Conservation (phyloP, 2,797 vertebrate species). For the Anabacerthia variegaticeps region DNA sequence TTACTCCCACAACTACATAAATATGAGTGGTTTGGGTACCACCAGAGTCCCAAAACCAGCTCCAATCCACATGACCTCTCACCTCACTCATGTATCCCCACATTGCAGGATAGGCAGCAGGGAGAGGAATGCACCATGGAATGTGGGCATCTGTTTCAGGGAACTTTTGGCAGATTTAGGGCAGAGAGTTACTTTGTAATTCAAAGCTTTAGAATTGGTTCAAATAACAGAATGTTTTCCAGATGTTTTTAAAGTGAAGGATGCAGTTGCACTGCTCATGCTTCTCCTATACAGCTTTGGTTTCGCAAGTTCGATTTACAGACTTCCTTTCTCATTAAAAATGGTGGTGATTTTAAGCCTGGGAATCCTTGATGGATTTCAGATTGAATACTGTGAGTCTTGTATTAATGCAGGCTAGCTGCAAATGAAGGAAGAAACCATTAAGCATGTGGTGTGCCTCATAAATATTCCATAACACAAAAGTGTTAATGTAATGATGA, state of each 20-base stretch:
- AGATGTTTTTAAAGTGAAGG: neutral
- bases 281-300: neutral
- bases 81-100: fast-evolving
- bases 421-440: constrained; percentile 41
- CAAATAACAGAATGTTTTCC: neutral
- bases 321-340: constrained; percentile 36
- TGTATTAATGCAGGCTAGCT: constrained; percentile 14
- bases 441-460: constrained; percentile 16
- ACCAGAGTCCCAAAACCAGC: neutral
- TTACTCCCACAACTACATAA: neutral
- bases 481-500: constrained; percentile 11
- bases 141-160: neutral
- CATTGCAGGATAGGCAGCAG: fast-evolving
- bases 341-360: neutral
- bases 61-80: neutral
- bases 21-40: neutral
- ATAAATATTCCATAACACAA: constrained; percentile 47
- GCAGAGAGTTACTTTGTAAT: neutral
- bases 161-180: neutral
- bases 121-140: neutral
- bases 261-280: neutral
- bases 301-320: constrained; percentile 22
- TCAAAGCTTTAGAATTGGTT: neutral
- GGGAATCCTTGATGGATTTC: constrained; percentile 40
- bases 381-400: constrained; percentile 1